Conservation (phyloP, 2,797 vertebrate genomes). For the Coluber constrictor region DNA sequence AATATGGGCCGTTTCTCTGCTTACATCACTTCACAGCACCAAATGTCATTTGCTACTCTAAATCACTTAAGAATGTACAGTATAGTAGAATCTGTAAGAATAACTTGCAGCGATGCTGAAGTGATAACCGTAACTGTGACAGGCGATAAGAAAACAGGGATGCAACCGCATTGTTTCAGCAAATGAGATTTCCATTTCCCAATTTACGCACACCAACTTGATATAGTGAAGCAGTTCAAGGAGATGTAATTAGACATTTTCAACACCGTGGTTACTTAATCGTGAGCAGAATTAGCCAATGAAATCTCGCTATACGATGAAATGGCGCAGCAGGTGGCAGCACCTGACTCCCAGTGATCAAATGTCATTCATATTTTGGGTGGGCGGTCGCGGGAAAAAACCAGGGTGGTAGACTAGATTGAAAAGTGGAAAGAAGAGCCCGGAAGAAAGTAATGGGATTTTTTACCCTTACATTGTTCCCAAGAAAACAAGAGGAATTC, state of each 20-base stretch:
- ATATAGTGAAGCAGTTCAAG: neutral
- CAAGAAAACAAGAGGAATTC: neutral
- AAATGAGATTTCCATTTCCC: neutral
- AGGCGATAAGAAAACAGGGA: neutral
- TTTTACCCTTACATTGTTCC: neutral
- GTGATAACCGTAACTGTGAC: slow-evolving; percentile 7
- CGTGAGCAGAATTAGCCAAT: neutral
- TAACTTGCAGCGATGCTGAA: neutral
- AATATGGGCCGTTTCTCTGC: neutral
- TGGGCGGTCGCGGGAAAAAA: neutral
- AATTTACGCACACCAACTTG: neutral
- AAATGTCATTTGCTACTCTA: slow-evolving; percentile 1
- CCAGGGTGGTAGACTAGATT: neutral
- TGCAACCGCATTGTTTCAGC: neutral
- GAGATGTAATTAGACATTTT: neutral
- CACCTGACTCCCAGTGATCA: neutral
- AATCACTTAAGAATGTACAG: neutral
- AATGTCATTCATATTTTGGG: neutral
- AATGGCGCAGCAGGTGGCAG: neutral
- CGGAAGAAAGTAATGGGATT: neutral
- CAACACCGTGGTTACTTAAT: neutral
- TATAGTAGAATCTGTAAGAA: neutral
- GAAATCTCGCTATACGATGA: neutral
- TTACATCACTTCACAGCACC: neutral
- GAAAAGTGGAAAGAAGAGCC: neutral